Evolutionary conservation across 1,140 invertebrate genomes (phyloP).

Genomic region (Tachypleus tridentatus): DNA sequence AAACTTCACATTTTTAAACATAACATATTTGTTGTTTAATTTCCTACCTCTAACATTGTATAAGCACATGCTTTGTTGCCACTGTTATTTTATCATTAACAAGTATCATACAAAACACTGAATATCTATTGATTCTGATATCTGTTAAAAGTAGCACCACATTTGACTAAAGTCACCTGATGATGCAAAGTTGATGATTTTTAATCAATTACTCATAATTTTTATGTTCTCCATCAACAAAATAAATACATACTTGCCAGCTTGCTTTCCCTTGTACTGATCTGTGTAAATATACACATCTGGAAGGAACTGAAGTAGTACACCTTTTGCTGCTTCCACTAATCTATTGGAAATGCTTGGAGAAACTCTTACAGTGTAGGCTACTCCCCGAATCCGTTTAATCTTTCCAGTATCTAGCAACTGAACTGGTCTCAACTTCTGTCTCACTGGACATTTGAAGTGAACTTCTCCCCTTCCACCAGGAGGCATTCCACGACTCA

Average conservation of each 20-base stretch:
- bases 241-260: slow-evolving; percentile 63
- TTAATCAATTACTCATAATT: neutral
- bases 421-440: slow-evolving; percentile 49
- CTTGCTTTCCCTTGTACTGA: slow-evolving; percentile 66
- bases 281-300: slow-evolving; percentile 94
- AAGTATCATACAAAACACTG: too few relatives aligned
- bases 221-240: neutral
- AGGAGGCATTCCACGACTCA: slow-evolving; percentile 68
- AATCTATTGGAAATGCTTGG: slow-evolving; percentile 82
- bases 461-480: slow-evolving; percentile 80
- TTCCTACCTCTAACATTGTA: too few relatives aligned
- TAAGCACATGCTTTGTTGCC: too few relatives aligned
- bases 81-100: too few relatives aligned
- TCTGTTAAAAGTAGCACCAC: too few relatives aligned
- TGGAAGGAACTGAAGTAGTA: slow-evolving; percentile 79
- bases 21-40: too few relatives aligned
- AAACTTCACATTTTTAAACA: too few relatives aligned
- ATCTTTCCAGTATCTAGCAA: slow-evolving; percentile 71
- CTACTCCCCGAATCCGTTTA: slow-evolving; percentile 79
- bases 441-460: slow-evolving; percentile 72
- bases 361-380: slow-evolving; percentile 77
- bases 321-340: slow-evolving; percentile 80
- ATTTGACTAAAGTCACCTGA: neutral
- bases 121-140: too few relatives aligned
- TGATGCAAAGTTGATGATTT: neutral